phyloP scores from a whole-genome alignment of 2,797 vertebrate species.

The Enteromius treurensis region DNA sequence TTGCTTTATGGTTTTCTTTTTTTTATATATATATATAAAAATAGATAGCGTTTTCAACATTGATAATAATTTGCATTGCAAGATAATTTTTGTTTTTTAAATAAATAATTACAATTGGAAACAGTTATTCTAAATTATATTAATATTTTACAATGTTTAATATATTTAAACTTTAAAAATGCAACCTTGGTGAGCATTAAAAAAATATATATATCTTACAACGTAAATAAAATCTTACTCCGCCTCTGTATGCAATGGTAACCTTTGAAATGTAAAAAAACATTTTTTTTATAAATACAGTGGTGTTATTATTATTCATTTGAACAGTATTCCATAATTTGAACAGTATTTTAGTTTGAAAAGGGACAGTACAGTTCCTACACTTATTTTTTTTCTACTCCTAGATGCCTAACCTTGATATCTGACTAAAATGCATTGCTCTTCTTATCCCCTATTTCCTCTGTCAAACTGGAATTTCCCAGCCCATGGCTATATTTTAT shows the following conservation, averaged over 20 bases:
- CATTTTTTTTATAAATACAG: background rate
- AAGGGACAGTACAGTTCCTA: background rate
- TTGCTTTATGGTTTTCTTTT: background rate
- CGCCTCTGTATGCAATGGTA: background rate
- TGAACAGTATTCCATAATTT: background rate
- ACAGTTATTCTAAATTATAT: background rate
- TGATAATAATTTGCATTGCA: no score
- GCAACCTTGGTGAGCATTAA: background rate
- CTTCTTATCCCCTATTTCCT: constrained; percentile 19
- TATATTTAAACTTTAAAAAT: background rate
- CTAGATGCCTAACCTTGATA: background rate
- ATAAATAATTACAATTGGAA: background rate
- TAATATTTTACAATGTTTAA: background rate
- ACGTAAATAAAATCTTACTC: background rate
- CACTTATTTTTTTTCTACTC: background rate
- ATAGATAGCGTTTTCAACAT: no score
- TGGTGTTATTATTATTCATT: background rate
- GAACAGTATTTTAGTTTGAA: background rate
- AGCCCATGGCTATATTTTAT: constrained; percentile 3
- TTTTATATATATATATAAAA: no score
- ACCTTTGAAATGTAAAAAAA: background rate
- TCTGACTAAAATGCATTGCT: constrained; percentile 8
- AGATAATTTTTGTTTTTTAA: no score
- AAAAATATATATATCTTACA: no score
- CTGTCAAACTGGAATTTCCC: constrained; percentile 7